Conservation (phyloP, 2,113 vertebrate species). For the Pipa parva region DNA sequence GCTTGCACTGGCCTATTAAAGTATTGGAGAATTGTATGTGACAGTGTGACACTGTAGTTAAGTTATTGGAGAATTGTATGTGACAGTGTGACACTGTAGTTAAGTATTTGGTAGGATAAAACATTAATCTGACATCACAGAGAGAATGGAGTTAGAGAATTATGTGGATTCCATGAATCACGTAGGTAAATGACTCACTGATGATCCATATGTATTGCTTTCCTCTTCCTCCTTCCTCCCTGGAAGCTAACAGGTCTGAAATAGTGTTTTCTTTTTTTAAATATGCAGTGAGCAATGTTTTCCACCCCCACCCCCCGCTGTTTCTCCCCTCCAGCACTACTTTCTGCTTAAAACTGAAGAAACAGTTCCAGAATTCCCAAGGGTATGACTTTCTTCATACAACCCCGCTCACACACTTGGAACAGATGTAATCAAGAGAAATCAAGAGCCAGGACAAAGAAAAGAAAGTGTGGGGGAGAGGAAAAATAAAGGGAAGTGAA, state of each 20-base stretch:
- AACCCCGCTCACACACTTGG: slow-evolving; percentile 31
- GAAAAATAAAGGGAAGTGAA: not conserved
- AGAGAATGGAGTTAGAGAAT: no score
- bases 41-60: no score
- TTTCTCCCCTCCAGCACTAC: slow-evolving; percentile 18
- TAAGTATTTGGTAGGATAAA: no score
- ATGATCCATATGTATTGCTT: not conserved
- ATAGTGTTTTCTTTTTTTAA: not conserved
- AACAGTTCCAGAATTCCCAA: slow-evolving; percentile 33
- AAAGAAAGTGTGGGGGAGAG: not conserved
- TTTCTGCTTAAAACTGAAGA: slow-evolving; percentile 26
- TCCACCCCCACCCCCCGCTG: slow-evolving; percentile 17
- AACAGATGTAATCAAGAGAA: slow-evolving; percentile 40
- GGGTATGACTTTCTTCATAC: slow-evolving; percentile 23
- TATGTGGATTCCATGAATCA: no score
- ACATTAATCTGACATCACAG: no score
- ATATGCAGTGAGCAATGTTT: slow-evolving; percentile 34
- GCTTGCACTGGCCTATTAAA: no score
- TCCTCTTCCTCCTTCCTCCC: not conserved
- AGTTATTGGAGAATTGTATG: no score
- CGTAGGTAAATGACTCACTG: not conserved
- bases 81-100: no score
- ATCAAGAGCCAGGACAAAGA: slow-evolving; percentile 11
- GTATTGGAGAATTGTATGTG: no score
- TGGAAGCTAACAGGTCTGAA: slow-evolving; percentile 5